A percentile compares a stretch with the other conserved stretches of the same genome.
Evolutionary conservation across 2,797 vertebrate species (phyloP).

Genomic region (Chloroceryle inda): DNA sequence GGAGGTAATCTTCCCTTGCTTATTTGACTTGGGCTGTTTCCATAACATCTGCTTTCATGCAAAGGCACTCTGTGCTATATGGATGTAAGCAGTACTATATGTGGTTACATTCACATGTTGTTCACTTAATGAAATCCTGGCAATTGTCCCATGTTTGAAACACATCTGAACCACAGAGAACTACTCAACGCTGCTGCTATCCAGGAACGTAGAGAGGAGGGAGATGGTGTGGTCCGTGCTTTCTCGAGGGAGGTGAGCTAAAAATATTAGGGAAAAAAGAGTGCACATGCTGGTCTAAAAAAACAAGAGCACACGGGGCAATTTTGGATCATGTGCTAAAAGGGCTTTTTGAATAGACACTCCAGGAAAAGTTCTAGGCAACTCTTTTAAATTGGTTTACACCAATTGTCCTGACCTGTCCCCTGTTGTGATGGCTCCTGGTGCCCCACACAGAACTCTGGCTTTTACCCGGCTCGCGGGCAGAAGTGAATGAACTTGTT

Average conservation of each 20-base stretch:
- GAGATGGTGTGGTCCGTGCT: neutral
- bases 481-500: neutral
- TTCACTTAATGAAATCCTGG: constrained; percentile 73
- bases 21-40: constrained; percentile 74
- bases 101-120: constrained; percentile 71
- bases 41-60: constrained; percentile 73
- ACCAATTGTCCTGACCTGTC: neutral
- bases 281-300: rapidly evolving
- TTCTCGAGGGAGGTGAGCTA: neutral
- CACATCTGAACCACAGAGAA: constrained; percentile 64
- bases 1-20: constrained; percentile 71
- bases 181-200: constrained; percentile 12
- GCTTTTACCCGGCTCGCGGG: neutral
- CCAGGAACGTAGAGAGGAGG: constrained; percentile 52
- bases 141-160: constrained; percentile 61
- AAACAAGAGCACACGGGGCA: neutral
- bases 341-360: neutral
- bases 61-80: constrained; percentile 9
- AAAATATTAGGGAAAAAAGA: neutral
- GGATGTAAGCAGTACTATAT: constrained; percentile 51
- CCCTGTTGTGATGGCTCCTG: rapidly evolving
- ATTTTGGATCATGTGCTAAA: neutral
- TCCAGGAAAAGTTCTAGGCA: neutral
- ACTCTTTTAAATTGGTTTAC: neutral
- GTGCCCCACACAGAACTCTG: neutral